phyloP scores from a whole-genome alignment of 30 jellyfish, hydroid and myxozoan species.

The Aurelia sp. region DNA sequence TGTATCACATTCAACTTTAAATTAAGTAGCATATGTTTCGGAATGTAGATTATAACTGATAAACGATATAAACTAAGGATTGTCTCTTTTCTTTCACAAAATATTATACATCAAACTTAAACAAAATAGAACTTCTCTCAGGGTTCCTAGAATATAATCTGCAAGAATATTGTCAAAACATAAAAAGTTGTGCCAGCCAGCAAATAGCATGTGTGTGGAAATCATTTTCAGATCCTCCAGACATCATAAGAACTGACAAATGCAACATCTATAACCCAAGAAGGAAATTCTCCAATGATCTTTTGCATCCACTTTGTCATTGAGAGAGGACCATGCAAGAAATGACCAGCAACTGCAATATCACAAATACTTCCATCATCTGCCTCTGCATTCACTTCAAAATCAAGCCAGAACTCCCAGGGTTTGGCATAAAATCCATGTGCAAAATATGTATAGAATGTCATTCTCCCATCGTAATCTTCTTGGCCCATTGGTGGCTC shows the following conservation, averaged over 20 bases:
- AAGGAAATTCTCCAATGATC: constrained; percentile 66
- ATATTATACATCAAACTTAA: too few species aligned
- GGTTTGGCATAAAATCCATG: constrained; percentile 85
- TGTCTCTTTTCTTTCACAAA: too few species aligned
- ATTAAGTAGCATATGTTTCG: too few species aligned
- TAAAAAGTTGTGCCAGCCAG: too few species aligned
- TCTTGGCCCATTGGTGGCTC: constrained; percentile 60
- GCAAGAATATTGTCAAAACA: too few species aligned
- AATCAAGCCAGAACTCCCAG: constrained; percentile 97
- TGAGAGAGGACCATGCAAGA: constrained; percentile 80
- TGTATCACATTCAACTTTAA: too few species aligned
- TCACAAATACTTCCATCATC: constrained; percentile 68
- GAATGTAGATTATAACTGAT: too few species aligned
- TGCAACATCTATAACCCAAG: constrained; percentile 81
- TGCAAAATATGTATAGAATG: constrained; percentile 61
- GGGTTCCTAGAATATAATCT: too few species aligned
- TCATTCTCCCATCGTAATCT: constrained; percentile 69
- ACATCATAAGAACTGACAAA: constrained; percentile 83
- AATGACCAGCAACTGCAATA: constrained; percentile 86
- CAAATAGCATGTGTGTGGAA: too few species aligned
- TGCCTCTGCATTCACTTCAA: constrained; percentile 53
- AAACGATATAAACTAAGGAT: too few species aligned
- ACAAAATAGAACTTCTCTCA: too few species aligned
- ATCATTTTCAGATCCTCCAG: constrained; percentile 49
- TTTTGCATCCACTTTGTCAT: constrained; percentile 53